phyloP scores from a whole-genome alignment of 2,888 invertebrate genomes.

The Glyphotaelius pellucidus region DNA sequence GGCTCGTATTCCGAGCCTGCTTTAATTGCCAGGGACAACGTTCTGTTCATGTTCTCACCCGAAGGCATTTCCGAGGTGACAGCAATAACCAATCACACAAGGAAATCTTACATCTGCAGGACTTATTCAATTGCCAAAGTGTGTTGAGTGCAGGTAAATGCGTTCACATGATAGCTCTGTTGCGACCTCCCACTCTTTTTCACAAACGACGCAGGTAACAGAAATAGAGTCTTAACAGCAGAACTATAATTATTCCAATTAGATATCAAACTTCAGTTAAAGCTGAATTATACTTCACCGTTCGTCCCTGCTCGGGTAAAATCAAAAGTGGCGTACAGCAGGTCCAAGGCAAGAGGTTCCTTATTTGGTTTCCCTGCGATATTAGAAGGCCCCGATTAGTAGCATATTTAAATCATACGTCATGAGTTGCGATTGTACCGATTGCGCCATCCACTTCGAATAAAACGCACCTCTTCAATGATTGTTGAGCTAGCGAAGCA shows the following conservation, averaged over 20 bases:
- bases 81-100: neutral
- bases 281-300: neutral
- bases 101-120: neutral
- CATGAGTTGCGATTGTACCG: neutral
- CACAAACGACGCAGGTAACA: neutral
- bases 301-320: neutral
- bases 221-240: neutral
- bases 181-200: too few species aligned
- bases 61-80: constrained; percentile 11
- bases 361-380: neutral
- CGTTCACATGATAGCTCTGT: too few species aligned
- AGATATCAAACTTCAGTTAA: neutral
- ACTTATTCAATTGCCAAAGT: too few species aligned
- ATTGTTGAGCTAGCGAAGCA: neutral
- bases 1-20: neutral
- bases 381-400: neutral
- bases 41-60: neutral
- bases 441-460: neutral
- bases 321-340: neutral
- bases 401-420: neutral
- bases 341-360: neutral
- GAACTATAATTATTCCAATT: neutral
- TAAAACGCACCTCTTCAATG: neutral
- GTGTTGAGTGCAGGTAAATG: too few species aligned
- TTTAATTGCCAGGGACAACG: neutral